phyloP scores from a whole-genome alignment of 2,797 vertebrate genomes.

The Diglossa cyanea region DNA sequence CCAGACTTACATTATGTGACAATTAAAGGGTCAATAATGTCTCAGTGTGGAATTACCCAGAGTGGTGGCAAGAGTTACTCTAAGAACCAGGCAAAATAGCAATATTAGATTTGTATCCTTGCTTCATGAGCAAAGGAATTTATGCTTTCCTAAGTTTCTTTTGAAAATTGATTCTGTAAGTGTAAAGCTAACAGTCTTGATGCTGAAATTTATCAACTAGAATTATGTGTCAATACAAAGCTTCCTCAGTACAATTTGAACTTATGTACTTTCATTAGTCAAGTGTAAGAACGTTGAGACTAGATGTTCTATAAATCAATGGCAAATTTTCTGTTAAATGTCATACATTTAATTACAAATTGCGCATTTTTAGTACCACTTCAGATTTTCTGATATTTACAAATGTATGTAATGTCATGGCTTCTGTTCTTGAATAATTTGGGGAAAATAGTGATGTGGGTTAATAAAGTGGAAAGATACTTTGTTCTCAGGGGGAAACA shows the following conservation, averaged over 20 bases:
- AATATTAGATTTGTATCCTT: neutral
- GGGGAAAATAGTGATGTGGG: neutral
- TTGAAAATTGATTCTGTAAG: neutral
- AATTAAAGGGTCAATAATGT: neutral
- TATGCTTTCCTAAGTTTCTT: neutral
- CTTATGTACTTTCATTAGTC: neutral
- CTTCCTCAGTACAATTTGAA: neutral
- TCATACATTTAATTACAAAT: neutral
- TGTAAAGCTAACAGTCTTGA: neutral
- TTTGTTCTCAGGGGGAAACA: neutral
- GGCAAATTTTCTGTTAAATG: neutral
- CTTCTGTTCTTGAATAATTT: neutral
- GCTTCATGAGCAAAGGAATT: neutral
- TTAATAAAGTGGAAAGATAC: neutral
- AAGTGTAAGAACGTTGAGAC: neutral
- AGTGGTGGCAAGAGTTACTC: neutral
- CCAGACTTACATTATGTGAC: neutral
- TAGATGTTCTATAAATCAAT: neutral
- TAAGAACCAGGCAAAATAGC: neutral
- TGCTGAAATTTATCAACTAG: neutral
- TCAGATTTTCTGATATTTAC: neutral
- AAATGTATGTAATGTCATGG: neutral
- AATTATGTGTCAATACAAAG: neutral
- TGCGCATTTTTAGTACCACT: neutral
- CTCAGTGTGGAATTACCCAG: neutral